These are phyloP conservation scores for Lasioglossum villosulum DNA, from an alignment of 2,888 invertebrate genomes.

Conservation along the genomic window DNA sequence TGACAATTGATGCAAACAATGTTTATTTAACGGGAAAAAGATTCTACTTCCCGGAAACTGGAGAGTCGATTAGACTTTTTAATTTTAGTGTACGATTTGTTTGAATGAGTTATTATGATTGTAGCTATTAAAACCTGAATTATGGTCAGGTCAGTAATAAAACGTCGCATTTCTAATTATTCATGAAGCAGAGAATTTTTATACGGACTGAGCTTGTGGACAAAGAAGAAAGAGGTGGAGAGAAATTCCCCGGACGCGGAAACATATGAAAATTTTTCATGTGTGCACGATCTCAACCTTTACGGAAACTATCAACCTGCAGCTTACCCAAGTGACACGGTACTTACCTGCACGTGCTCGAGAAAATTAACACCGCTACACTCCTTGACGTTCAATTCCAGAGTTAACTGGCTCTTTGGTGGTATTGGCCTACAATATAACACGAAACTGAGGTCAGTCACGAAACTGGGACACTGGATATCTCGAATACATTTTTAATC, in stretches of 20 bases:
- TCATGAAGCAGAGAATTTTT: background rate
- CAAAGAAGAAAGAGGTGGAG: background rate
- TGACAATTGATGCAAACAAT: too few species aligned
- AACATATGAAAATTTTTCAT: background rate
- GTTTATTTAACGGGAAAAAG: too few species aligned
- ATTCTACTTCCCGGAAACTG: background rate
- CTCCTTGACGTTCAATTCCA: constrained; percentile 91
- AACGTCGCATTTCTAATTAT: background rate
- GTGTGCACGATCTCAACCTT: constrained; percentile 2
- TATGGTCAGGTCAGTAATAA: background rate
- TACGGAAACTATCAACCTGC: constrained; percentile 27
- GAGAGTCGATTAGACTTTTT: background rate
- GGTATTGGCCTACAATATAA: constrained; percentile 88
- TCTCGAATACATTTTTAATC: constrained; percentile 7
- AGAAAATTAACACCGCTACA: constrained; percentile 96
- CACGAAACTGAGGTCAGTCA: constrained; percentile 47
- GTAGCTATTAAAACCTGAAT: background rate
- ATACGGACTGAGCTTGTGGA: background rate
- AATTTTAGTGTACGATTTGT: background rate
- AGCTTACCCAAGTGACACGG: constrained; percentile 33
- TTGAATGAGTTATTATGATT: background rate
- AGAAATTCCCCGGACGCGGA: background rate
- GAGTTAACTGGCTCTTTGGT: constrained; percentile 89
- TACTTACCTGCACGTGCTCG: constrained; percentile 94
- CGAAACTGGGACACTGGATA: constrained; percentile 4